phyloP scores from a whole-genome alignment of 2,797 vertebrate species.

The Molossus alvarezi region DNA sequence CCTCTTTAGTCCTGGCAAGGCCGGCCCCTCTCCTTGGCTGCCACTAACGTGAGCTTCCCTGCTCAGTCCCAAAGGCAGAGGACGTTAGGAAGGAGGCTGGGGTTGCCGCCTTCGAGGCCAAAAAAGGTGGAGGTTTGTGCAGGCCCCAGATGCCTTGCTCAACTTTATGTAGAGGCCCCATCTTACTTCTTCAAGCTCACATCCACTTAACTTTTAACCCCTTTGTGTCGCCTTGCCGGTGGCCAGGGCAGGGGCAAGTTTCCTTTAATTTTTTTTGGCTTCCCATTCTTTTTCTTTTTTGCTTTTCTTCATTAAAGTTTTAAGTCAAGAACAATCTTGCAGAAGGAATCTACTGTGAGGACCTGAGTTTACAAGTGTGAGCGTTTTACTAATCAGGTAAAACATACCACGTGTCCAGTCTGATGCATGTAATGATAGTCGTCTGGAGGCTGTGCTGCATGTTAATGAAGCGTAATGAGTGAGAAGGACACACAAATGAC shows the following conservation, averaged over 20 bases:
- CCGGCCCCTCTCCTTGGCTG: constrained; percentile 77
- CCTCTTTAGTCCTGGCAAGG: constrained; percentile 71
- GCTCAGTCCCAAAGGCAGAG: constrained; percentile 60
- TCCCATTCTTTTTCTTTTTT: background rate
- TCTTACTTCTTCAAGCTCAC: background rate
- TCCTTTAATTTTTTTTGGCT: background rate
- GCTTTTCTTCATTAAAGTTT: background rate
- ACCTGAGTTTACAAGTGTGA: background rate
- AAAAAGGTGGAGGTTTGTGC: constrained; percentile 62
- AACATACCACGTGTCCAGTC: background rate
- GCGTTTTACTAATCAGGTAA: constrained; percentile 38
- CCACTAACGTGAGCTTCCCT: constrained; percentile 57
- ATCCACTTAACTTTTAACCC: constrained; percentile 69
- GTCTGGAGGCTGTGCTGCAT: background rate
- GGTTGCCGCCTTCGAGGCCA: constrained; percentile 58
- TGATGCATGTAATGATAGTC: background rate
- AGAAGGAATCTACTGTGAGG: background rate
- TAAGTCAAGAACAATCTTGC: background rate
- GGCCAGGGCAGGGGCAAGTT: background rate
- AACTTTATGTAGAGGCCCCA: background rate
- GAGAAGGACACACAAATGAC: background rate
- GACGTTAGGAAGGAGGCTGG: constrained; percentile 34
- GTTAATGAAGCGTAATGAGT: background rate
- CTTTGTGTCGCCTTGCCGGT: constrained; percentile 32
- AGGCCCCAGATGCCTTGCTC: background rate